Percentiles rank a stretch among this genome's conserved stretches.
These are phyloP conservation scores for Limnodromus scolopaceus DNA, from an alignment of 2,797 vertebrate species.

Conservation along the genomic window DNA sequence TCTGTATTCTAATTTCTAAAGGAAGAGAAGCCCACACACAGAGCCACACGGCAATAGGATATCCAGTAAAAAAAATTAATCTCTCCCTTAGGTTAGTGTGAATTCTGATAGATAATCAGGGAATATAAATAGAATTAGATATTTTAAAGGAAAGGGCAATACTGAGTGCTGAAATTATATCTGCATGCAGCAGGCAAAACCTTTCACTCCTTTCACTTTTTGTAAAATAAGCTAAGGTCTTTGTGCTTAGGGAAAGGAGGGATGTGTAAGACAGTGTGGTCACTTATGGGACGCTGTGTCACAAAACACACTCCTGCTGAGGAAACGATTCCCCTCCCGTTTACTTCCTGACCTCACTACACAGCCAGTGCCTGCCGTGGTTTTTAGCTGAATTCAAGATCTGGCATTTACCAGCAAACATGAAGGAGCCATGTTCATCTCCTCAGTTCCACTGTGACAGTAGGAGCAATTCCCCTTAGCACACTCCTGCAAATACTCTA, in stretches of 20 bases:
- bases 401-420: not conserved
- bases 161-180: not conserved
- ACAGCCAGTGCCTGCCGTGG: not conserved
- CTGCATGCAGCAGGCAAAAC: not conserved
- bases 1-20: not conserved
- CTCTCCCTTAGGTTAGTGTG: not conserved
- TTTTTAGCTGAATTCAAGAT: not conserved
- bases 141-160: not conserved
- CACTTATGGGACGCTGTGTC: not conserved
- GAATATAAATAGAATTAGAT: conserved; percentile 39
- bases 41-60: not conserved
- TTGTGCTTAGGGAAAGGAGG: not conserved
- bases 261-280: not conserved
- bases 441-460: not conserved
- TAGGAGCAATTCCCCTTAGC: not conserved
- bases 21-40: not conserved
- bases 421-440: not conserved
- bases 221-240: not conserved
- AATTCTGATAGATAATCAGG: conserved; percentile 5
- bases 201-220: not conserved
- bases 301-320: not conserved
- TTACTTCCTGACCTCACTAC: not conserved
- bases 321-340: not conserved
- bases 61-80: not conserved
- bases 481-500: not conserved